Conservation (phyloP, 2,113 vertebrate species). For the Perognathus longimembris region DNA sequence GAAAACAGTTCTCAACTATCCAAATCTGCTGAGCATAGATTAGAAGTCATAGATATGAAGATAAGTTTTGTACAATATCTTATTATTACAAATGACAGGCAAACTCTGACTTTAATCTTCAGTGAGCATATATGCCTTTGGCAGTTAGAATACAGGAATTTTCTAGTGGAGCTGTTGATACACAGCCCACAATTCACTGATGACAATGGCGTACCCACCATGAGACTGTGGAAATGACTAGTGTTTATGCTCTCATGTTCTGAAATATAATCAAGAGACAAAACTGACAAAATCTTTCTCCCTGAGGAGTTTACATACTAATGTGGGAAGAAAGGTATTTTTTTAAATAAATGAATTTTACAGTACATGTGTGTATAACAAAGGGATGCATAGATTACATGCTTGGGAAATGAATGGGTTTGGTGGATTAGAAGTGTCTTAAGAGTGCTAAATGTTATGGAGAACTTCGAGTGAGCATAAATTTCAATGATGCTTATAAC, state of each 20-base stretch:
- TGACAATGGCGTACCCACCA: too few relatives aligned
- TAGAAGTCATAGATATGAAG: background rate
- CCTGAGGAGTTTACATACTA: background rate
- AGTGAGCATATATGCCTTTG: background rate
- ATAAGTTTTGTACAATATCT: background rate
- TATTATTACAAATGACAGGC: slow-evolving; percentile 4
- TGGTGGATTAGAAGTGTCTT: background rate
- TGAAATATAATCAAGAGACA: background rate
- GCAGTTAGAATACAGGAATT: too few relatives aligned
- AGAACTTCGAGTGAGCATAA: background rate
- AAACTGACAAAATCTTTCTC: background rate
- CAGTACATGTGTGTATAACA: background rate
- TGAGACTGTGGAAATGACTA: background rate
- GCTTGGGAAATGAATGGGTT: background rate
- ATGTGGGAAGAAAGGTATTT: background rate
- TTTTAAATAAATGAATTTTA: background rate
- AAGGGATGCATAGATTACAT: background rate
- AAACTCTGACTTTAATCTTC: slow-evolving; percentile 7
- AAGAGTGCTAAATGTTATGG: background rate
- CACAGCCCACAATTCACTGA: too few relatives aligned
- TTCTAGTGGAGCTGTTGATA: background rate
- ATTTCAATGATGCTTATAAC: background rate
- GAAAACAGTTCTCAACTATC: background rate
- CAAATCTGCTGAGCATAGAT: background rate
- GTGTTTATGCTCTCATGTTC: background rate